A percentile compares a stretch with the other conserved stretches of the same genome.
These are phyloP conservation scores for Pseudorectes ferrugineus DNA, from an alignment of 2,113 vertebrate genomes.

Conservation along the genomic window DNA sequence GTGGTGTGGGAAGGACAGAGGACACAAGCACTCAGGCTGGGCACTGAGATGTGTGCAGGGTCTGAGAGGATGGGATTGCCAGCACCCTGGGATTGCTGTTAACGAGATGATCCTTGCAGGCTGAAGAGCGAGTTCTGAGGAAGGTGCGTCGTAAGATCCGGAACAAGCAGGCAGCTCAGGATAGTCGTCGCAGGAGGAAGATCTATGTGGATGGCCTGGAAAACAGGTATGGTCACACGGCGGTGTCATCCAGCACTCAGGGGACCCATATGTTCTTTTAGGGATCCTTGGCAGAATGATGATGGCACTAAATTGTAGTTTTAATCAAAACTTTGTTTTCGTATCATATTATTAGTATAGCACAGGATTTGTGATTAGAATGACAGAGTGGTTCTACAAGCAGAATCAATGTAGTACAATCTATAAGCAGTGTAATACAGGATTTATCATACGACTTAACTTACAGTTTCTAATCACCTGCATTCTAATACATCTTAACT, in stretches of 20 bases:
- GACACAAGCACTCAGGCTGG: rapidly evolving
- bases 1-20: not conserved
- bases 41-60: rapidly evolving
- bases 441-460: not conserved
- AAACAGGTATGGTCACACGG: slow-evolving; percentile 75
- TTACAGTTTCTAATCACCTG: not conserved
- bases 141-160: slow-evolving; percentile 86
- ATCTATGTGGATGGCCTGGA: slow-evolving; percentile 86
- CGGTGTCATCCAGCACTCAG: too few relatives aligned
- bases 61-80: not conserved
- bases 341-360: not conserved
- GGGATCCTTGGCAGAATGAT: not conserved
- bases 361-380: not conserved
- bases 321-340: not conserved
- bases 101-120: slow-evolving; percentile 43
- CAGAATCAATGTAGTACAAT: not conserved
- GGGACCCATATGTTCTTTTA: not conserved
- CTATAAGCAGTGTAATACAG: not conserved
- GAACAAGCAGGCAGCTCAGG: slow-evolving; percentile 89
- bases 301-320: not conserved
- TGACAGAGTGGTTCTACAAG: not conserved
- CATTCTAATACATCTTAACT: not conserved
- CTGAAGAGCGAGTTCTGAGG: slow-evolving; percentile 84
- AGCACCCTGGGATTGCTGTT: rapidly evolving
- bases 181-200: slow-evolving; percentile 87